Evolutionary conservation across 2,797 vertebrate species (phyloP).

Genomic region (Xiphophorus birchmanni): DNA sequence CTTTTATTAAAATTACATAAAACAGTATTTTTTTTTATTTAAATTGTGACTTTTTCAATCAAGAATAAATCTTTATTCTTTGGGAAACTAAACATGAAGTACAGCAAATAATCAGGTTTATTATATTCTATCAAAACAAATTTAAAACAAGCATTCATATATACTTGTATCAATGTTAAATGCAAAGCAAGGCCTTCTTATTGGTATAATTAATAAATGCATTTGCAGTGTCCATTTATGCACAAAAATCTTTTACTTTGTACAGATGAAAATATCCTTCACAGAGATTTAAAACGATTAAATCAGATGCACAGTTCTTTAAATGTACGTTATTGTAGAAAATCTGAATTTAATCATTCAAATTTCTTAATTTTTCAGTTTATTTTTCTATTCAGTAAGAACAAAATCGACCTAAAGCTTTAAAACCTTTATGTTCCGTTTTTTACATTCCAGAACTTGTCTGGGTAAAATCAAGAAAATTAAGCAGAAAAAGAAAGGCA

Average conservation of each 20-base stretch:
- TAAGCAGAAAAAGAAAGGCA: background rate
- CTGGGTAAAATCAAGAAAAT: background rate
- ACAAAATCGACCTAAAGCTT: background rate
- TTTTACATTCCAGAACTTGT: background rate
- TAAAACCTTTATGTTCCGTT: background rate
- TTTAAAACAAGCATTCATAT: background rate
- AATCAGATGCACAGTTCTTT: background rate
- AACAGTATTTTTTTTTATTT: background rate
- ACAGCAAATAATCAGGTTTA: background rate
- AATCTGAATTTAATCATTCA: background rate
- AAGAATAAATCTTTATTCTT: background rate
- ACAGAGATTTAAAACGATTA: background rate
- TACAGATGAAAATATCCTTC: background rate
- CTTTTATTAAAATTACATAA: background rate
- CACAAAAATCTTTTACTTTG: background rate
- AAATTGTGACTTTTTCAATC: background rate
- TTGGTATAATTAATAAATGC: background rate
- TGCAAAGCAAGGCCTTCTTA: background rate
- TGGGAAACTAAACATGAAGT: background rate
- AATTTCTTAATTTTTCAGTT: background rate
- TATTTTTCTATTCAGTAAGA: background rate
- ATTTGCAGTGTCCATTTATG: constrained; percentile 6
- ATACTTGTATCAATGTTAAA: background rate
- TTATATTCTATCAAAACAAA: background rate
- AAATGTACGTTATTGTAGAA: background rate